These are phyloP conservation scores for Melierax canorus DNA, from an alignment of 2,113 vertebrate species.

Conservation along the genomic window DNA sequence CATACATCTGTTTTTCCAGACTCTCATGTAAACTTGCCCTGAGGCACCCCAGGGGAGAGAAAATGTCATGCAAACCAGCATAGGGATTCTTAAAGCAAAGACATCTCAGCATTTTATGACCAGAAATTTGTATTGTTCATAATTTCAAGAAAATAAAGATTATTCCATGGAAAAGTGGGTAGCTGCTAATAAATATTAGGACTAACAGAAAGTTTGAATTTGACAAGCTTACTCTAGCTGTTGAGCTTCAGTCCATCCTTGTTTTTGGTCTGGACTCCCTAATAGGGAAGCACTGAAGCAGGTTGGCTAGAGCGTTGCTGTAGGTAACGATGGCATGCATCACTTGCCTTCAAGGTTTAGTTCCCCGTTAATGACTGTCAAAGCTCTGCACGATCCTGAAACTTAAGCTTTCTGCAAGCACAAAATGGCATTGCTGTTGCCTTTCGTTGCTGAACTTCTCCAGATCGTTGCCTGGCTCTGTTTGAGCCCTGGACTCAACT, in stretches of 20 bases:
- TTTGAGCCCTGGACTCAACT: background rate
- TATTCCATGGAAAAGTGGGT: background rate
- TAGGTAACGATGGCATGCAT: background rate
- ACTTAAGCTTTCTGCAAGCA: background rate
- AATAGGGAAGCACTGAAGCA: background rate
- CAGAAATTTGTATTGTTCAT: background rate
- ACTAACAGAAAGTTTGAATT: background rate
- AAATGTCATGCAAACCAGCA: background rate
- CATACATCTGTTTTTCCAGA: background rate
- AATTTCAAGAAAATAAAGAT: background rate
- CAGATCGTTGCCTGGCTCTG: background rate
- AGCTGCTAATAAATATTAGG: background rate
- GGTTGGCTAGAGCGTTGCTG: background rate
- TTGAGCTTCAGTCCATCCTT: background rate
- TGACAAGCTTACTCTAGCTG: background rate
- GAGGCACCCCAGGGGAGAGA: background rate
- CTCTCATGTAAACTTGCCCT: background rate
- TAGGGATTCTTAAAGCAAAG: background rate
- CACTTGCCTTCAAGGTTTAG: background rate
- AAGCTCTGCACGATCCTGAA: background rate
- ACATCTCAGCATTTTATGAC: rapidly evolving
- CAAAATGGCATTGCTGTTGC: background rate
- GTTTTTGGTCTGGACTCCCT: background rate
- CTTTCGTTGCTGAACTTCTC: background rate
- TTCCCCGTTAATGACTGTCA: background rate